Percentiles rank a stretch among this genome's conserved stretches.
Conservation (phyloP, 2,797 vertebrate genomes). For the Dallia pectoralis region DNA sequence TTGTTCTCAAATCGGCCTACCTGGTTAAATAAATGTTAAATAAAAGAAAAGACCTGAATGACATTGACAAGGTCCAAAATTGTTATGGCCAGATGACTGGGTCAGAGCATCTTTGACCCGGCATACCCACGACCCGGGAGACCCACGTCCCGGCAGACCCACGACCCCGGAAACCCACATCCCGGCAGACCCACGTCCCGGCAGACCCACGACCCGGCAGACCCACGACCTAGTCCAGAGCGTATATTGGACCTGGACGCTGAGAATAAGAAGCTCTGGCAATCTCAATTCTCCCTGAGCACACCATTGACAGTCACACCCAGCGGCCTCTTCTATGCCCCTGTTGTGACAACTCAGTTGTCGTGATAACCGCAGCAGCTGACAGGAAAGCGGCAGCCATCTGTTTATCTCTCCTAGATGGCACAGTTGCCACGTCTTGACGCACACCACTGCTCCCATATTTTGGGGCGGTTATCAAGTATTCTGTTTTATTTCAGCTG, state of each 20-base stretch:
- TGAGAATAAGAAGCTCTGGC: conserved; percentile 9
- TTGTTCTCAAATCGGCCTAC: no score
- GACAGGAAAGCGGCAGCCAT: background rate
- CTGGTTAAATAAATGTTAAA: no score
- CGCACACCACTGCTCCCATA: background rate
- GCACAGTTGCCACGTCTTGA: background rate
- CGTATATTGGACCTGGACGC: background rate
- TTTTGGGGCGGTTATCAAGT: no score
- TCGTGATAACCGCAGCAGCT: conserved; percentile 6
- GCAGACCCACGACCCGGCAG: conserved; percentile 15
- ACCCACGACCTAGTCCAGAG: conserved; percentile 10
- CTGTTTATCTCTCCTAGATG: background rate
- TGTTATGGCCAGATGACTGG: no score
- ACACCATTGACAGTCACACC: background rate
- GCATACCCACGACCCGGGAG: no score
- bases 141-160: no score
- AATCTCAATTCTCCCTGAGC: background rate
- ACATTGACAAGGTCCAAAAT: no score
- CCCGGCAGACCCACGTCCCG: conserved; percentile 33
- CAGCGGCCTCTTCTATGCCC: background rate
- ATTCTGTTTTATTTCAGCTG: no score
- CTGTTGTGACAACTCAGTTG: conserved; percentile 5
- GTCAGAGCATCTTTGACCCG: no score
- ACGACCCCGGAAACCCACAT: no score
- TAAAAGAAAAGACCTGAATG: no score